These are phyloP conservation scores for Solenopsis invicta DNA, from an alignment of 1,140 invertebrate species.

Conservation along the genomic window DNA sequence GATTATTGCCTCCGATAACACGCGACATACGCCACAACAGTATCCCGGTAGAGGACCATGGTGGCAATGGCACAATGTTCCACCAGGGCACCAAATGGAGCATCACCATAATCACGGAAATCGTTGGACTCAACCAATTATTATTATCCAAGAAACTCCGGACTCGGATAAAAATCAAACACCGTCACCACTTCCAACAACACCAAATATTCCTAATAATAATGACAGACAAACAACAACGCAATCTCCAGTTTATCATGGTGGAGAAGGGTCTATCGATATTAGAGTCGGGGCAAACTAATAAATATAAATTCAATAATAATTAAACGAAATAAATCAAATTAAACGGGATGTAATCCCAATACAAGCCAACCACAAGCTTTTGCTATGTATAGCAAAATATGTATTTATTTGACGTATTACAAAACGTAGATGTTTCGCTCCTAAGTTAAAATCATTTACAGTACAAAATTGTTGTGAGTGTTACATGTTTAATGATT, in stretches of 20 bases:
- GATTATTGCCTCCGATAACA: conserved; percentile 29
- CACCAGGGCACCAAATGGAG: not conserved
- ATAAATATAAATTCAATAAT: not conserved
- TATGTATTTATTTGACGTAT: no score
- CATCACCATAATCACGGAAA: not conserved
- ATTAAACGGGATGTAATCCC: no score
- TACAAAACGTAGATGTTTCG: no score
- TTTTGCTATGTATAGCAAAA: no score
- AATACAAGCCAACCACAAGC: no score
- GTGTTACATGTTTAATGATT: no score
- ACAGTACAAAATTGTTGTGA: no score
- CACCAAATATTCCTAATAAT: not conserved
- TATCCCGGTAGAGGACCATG: conserved; percentile 3
- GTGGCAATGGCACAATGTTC: conserved; percentile 30
- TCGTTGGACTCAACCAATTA: conserved; percentile 7
- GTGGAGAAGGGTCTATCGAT: conserved; percentile 44
- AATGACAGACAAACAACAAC: not conserved
- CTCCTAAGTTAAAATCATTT: no score
- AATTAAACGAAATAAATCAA: no score
- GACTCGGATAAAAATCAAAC: not conserved
- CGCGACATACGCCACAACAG: not conserved
- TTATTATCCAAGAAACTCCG: conserved; percentile 1
- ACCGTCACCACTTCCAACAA: not conserved
- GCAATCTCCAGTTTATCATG: conserved; percentile 23
- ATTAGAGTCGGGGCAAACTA: conserved; percentile 10